Conservation (phyloP, 2,797 vertebrate genomes). For the Malacoraja senta region DNA sequence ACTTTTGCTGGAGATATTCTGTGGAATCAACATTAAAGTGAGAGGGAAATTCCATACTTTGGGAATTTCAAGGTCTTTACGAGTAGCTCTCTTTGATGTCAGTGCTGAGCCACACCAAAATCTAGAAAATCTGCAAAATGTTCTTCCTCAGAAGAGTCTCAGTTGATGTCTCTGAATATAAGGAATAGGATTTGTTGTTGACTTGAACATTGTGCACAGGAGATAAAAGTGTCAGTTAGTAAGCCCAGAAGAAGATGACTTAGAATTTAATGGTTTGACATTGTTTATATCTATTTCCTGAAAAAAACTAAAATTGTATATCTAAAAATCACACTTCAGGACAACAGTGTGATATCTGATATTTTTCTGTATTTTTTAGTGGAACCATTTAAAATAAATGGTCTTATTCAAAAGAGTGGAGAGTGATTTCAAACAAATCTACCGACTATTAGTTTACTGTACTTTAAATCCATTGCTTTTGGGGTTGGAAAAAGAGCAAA, state of each 20-base stretch:
- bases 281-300: neutral
- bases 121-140: neutral
- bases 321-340: neutral
- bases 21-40: no score
- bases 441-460: neutral
- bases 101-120: no score
- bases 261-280: neutral
- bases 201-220: no score
- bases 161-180: neutral
- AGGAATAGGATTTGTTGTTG: no score
- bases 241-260: neutral
- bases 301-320: no score
- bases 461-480: neutral
- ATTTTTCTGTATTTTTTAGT: neutral
- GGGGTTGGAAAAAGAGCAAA: neutral
- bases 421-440: neutral
- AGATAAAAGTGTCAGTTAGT: neutral
- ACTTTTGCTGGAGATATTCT: no score
- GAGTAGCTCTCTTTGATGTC: no score
- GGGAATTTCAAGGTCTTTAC: no score
- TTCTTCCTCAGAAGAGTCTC: no score
- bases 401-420: neutral
- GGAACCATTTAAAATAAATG: neutral
- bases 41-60: no score
- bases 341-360: neutral